phyloP scores from a whole-genome alignment of 1,140 invertebrate species.

The Drosophila melanica region DNA sequence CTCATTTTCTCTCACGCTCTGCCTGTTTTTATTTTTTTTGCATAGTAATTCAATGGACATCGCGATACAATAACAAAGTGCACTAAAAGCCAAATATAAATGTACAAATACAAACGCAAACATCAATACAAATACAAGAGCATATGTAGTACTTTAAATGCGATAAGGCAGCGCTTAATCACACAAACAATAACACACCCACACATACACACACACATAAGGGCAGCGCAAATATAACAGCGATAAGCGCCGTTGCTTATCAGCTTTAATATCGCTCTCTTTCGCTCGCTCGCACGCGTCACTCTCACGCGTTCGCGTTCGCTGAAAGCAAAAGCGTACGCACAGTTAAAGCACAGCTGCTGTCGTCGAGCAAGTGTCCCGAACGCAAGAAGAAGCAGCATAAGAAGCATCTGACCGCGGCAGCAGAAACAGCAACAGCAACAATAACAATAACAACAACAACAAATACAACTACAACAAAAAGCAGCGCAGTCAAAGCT shows the following conservation, averaged over 20 bases:
- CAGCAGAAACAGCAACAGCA: no score
- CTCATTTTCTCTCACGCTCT: not conserved
- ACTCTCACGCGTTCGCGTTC: slow-evolving; percentile 1
- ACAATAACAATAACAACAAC: slow-evolving; percentile 1
- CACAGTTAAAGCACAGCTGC: slow-evolving; percentile 46
- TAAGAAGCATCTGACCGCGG: slow-evolving; percentile 7
- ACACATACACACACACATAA: slow-evolving; percentile 5
- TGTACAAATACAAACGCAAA: not conserved
- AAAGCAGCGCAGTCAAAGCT: slow-evolving; percentile 12
- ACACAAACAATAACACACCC: not conserved
- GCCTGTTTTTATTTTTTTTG: no score
- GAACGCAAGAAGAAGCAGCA: slow-evolving; percentile 13
- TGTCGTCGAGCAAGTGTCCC: slow-evolving; percentile 26
- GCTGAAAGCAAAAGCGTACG: slow-evolving; percentile 16
- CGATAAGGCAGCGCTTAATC: slow-evolving; percentile 17
- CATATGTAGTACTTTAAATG: slow-evolving; percentile 6
- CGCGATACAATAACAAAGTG: slow-evolving; percentile 5
- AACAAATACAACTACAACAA: not conserved
- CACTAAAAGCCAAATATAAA: not conserved
- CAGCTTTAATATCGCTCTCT: slow-evolving; percentile 26
- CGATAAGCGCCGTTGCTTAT: slow-evolving; percentile 42
- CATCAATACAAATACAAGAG: slow-evolving; percentile 3
- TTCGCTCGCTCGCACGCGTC: slow-evolving; percentile 14
- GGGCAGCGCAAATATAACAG: slow-evolving; percentile 13
- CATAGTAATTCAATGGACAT: slow-evolving; percentile 8